Evolutionary conservation across 2,888 invertebrate genomes (phyloP).

Genomic region (Drosophila cognata): DNA sequence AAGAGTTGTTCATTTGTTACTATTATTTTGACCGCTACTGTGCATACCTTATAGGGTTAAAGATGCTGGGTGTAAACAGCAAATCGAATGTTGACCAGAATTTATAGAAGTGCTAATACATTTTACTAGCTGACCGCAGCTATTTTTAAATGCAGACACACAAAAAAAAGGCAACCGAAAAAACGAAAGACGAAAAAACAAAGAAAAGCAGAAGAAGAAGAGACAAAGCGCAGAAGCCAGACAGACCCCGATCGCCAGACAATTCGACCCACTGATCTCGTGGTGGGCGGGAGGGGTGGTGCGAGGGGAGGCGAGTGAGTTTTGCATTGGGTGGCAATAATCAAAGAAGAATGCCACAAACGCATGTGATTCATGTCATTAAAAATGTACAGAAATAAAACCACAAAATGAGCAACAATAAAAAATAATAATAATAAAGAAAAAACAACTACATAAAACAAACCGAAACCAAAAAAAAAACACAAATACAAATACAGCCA

Average conservation of each 20-base stretch:
- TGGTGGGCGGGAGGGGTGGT: not conserved
- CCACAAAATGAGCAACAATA: slow-evolving; percentile 43
- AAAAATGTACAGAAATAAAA: slow-evolving; percentile 56
- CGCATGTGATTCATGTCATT: slow-evolving; percentile 75
- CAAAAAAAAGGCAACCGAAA: slow-evolving; percentile 43
- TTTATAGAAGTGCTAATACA: slow-evolving; percentile 65
- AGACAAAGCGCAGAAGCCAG: slow-evolving; percentile 21
- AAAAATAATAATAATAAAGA: slow-evolving; percentile 35
- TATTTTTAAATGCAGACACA: slow-evolving; percentile 66
- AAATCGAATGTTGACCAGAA: slow-evolving; percentile 34
- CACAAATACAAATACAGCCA: slow-evolving; percentile 35
- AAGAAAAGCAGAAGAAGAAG: slow-evolving; percentile 4
- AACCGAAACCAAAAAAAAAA: slow-evolving; percentile 51
- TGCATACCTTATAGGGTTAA: not conserved
- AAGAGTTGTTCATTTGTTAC: not conserved
- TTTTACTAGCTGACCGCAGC: slow-evolving; percentile 47
- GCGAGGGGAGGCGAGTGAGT: not conserved
- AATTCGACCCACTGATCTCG: slow-evolving; percentile 58
- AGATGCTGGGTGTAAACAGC: slow-evolving; percentile 24
- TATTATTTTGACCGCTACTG: not conserved
- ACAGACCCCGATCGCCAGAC: slow-evolving; percentile 45
- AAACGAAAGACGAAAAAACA: slow-evolving; percentile 5
- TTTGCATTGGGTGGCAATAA: slow-evolving; percentile 36
- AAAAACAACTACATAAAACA: slow-evolving; percentile 28
- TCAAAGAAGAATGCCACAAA: slow-evolving; percentile 62